Evolutionary conservation across 2,113 vertebrate species (phyloP).

Genomic region (Pterocles gutturalis): DNA sequence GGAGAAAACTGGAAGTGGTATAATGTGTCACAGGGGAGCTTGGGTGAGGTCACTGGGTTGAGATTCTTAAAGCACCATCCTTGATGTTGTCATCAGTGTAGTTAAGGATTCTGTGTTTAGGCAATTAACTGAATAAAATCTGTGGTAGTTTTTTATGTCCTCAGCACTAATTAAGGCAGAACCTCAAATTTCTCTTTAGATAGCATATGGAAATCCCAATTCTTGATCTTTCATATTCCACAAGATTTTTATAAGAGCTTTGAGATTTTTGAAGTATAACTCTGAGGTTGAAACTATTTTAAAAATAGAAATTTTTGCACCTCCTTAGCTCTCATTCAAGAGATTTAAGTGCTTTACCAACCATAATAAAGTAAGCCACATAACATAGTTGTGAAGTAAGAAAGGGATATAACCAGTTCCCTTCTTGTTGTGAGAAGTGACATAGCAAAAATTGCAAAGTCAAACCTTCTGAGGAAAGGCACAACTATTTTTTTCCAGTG

Average conservation of each 20-base stretch:
- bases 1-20: background rate
- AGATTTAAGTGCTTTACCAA: background rate
- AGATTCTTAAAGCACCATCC: background rate
- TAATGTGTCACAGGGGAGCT: background rate
- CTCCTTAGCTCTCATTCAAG: background rate
- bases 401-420: background rate
- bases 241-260: background rate
- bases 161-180: background rate
- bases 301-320: background rate
- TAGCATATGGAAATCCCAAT: background rate
- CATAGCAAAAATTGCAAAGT: background rate
- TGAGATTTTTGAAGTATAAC: background rate
- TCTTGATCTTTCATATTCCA: background rate
- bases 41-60: background rate
- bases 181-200: background rate
- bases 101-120: background rate
- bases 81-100: background rate
- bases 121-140: background rate
- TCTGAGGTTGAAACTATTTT: background rate
- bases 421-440: background rate
- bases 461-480: background rate
- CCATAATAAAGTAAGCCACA: background rate
- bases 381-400: background rate
- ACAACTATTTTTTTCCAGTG: background rate
- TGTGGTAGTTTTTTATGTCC: background rate